These are phyloP conservation scores for Protobothrops flavoviridis DNA, from an alignment of 2,113 vertebrate genomes.

Conservation along the genomic window DNA sequence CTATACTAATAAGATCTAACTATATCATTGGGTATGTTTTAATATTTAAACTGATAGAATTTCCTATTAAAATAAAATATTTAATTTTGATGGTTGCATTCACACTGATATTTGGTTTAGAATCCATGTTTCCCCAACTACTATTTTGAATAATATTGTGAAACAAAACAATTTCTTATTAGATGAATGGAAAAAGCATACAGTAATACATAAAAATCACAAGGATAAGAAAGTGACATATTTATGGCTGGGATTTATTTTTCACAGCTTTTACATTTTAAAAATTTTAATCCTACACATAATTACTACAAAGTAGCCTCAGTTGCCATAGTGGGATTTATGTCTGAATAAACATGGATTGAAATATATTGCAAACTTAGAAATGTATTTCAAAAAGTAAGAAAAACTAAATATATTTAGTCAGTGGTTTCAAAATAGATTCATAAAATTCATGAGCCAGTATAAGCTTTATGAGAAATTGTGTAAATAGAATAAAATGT, in stretches of 20 bases:
- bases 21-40: background rate
- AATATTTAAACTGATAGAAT: rapidly evolving
- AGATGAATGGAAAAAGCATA: background rate
- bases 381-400: background rate
- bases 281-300: background rate
- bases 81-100: background rate
- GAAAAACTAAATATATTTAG: background rate
- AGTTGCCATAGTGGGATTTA: background rate
- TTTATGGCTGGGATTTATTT: background rate
- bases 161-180: background rate
- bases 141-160: background rate
- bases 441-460: constrained; percentile 15
- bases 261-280: background rate
- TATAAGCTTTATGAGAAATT: constrained; percentile 10
- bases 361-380: background rate
- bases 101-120: background rate
- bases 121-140: background rate
- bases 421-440: background rate
- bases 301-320: background rate
- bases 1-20: background rate
- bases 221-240: background rate
- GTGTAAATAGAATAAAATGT: constrained; percentile 4
- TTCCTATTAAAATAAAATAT: background rate
- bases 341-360: background rate
- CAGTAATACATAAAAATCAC: background rate